These are phyloP conservation scores for Ecliptopera silaceata DNA, from an alignment of 2,888 invertebrate species.

Conservation along the genomic window DNA sequence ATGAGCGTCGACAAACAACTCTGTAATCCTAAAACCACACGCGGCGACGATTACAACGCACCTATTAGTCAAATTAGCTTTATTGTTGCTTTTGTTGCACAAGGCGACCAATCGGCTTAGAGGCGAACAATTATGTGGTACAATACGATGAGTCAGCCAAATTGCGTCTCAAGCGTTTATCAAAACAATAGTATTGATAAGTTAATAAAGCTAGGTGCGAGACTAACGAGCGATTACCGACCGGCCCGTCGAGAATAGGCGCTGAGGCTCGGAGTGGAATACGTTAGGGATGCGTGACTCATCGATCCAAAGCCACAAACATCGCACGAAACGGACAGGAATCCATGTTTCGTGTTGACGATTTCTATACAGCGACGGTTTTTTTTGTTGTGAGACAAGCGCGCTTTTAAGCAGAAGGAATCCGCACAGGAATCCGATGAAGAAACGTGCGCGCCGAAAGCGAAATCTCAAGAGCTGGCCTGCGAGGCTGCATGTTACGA, in stretches of 20 bases:
- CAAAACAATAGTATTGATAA: slow-evolving; percentile 83
- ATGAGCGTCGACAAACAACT: slow-evolving; percentile 57
- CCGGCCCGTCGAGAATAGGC: slow-evolving; percentile 63
- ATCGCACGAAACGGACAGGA: slow-evolving; percentile 49
- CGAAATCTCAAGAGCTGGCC: slow-evolving; percentile 65
- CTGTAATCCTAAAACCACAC: slow-evolving; percentile 80
- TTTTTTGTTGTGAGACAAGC: slow-evolving; percentile 50
- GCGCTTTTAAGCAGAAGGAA: slow-evolving; percentile 58
- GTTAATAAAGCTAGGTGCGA: slow-evolving; percentile 78
- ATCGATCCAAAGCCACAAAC: slow-evolving; percentile 48
- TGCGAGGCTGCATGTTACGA: slow-evolving; percentile 64
- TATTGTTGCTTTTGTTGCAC: slow-evolving; percentile 78
- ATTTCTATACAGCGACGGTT: slow-evolving; percentile 52
- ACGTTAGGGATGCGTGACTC: slow-evolving; percentile 68
- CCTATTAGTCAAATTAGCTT: slow-evolving; percentile 83
- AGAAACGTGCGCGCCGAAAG: slow-evolving; percentile 62
- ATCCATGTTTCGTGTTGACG: slow-evolving; percentile 63
- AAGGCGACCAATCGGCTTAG: slow-evolving; percentile 77
- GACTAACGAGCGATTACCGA: slow-evolving; percentile 75
- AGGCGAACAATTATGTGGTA: slow-evolving; percentile 76
- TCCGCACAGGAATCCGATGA: slow-evolving; percentile 50
- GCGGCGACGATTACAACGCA: slow-evolving; percentile 81
- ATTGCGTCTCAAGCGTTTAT: slow-evolving; percentile 76
- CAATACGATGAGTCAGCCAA: slow-evolving; percentile 81
- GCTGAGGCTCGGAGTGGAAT: slow-evolving; percentile 62